These are phyloP conservation scores for Charadrius vociferus DNA, from an alignment of 2,113 vertebrate genomes.

Conservation along the genomic window DNA sequence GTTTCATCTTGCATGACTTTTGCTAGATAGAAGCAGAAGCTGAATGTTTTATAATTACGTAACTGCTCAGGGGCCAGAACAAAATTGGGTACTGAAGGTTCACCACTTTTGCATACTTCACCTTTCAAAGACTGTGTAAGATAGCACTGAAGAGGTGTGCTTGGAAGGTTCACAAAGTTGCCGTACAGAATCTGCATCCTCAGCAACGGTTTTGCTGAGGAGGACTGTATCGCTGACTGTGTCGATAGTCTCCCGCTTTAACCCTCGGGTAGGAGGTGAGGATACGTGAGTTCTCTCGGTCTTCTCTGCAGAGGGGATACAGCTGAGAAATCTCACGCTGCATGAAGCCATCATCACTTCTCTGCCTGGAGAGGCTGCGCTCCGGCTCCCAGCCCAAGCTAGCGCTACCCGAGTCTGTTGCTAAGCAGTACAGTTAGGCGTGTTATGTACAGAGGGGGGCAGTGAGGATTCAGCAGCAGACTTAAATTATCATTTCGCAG, in stretches of 20 bases:
- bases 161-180: neutral
- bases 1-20: neutral
- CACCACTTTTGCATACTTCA: neutral
- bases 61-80: neutral
- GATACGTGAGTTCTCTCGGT: neutral
- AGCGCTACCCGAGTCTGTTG: neutral
- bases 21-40: neutral
- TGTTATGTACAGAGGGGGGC: slow-evolving; percentile 42
- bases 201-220: neutral
- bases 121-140: neutral
- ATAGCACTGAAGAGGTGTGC: neutral
- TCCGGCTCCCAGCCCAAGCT: neutral
- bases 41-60: neutral
- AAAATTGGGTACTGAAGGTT: neutral
- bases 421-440: slow-evolving; percentile 8
- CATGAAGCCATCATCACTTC: neutral
- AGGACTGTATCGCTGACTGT: neutral
- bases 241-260: neutral
- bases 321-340: neutral
- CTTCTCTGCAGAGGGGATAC: neutral
- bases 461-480: slow-evolving; percentile 59
- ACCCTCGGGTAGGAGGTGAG: neutral
- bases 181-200: neutral
- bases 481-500: slow-evolving; percentile 18
- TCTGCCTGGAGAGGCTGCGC: neutral